phyloP scores from a whole-genome alignment of 2,888 invertebrate genomes.

The Heliconius charithonia region DNA sequence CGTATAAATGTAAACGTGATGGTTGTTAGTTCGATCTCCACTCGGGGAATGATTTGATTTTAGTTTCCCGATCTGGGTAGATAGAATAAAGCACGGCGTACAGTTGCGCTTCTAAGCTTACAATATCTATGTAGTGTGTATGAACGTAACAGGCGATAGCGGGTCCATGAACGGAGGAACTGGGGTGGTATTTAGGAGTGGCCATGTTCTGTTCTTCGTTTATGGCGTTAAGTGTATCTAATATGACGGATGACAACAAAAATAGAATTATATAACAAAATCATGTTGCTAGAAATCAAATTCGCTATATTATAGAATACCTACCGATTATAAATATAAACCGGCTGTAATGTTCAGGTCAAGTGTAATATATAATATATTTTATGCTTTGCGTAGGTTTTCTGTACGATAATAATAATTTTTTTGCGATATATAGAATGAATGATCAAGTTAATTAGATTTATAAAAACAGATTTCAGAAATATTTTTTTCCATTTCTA shows the following conservation, averaged over 20 bases:
- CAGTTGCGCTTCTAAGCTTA: background rate
- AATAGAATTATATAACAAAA: background rate
- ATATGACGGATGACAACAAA: background rate
- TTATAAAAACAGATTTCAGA: background rate
- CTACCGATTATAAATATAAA: background rate
- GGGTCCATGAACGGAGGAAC: too few relatives aligned
- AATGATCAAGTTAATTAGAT: background rate
- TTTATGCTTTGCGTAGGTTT: background rate
- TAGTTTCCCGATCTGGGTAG: too few relatives aligned
- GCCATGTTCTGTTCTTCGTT: too few relatives aligned
- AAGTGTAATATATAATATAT: slow-evolving; percentile 4
- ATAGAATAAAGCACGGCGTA: too few relatives aligned
- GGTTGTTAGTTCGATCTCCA: background rate
- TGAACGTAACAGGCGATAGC: background rate
- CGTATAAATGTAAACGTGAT: background rate
- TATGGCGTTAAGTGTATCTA: too few relatives aligned
- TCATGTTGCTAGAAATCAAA: background rate
- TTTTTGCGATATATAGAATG: background rate
- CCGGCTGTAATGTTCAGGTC: background rate
- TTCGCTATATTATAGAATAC: background rate
- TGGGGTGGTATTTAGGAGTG: too few relatives aligned
- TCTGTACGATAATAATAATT: background rate
- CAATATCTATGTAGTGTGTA: background rate
- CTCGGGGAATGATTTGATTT: too few relatives aligned
- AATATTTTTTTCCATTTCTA: background rate